These are phyloP conservation scores for Galagoides demidoff DNA, from an alignment of 2,797 vertebrate genomes.

Conservation along the genomic window DNA sequence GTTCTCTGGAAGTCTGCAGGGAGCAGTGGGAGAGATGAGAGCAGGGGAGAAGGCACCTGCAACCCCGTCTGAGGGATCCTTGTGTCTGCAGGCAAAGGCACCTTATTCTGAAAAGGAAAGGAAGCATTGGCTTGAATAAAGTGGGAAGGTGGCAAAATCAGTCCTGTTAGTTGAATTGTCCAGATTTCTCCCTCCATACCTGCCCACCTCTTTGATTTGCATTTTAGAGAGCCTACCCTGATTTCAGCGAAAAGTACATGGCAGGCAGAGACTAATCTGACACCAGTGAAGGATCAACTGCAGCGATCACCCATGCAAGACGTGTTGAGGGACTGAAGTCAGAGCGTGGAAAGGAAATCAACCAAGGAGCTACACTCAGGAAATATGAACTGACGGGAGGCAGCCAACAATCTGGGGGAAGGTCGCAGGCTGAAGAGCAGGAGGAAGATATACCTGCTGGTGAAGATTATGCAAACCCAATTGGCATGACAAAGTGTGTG, in stretches of 20 bases:
- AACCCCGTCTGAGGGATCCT: not conserved
- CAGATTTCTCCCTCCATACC: not conserved
- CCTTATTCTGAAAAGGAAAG: not conserved
- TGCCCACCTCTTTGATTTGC: not conserved
- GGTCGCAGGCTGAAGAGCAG: not conserved
- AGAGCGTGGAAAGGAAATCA: not conserved
- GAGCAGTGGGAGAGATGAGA: not conserved
- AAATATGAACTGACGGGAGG: not conserved
- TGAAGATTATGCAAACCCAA: not conserved
- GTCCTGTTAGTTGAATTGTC: not conserved
- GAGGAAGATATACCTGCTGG: not conserved
- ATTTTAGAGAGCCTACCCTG: not conserved
- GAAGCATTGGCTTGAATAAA: not conserved
- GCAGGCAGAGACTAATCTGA: not conserved
- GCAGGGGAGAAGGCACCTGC: no score
- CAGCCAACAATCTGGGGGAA: not conserved
- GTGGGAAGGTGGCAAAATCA: not conserved
- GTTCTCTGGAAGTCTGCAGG: not conserved
- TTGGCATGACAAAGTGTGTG: not conserved
- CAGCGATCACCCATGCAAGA: not conserved
- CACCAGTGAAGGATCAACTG: not conserved
- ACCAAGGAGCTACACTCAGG: not conserved
- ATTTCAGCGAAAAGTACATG: not conserved
- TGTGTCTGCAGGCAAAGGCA: not conserved
- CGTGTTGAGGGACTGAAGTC: not conserved